A percentile compares a stretch with the other conserved stretches of the same genome.
Evolutionary conservation across 2,797 vertebrate genomes (phyloP).

Genomic region (Sebastes miniatus): DNA sequence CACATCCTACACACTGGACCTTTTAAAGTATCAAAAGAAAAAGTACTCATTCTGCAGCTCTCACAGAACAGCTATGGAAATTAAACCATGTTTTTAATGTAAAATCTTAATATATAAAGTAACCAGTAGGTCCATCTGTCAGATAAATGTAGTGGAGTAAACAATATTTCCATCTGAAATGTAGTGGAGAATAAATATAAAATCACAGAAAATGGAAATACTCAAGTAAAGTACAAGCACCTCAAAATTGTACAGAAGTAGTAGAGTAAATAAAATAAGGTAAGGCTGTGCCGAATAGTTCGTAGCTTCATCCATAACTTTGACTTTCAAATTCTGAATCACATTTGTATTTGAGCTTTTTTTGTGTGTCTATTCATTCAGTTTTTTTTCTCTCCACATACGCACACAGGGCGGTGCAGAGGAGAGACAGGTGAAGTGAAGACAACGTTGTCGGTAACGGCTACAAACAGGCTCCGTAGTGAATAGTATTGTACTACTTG

Average conservation of each 20-base stretch:
- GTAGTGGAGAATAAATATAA: background rate
- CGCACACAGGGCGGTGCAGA: background rate
- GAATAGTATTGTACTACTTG: too few relatives aligned
- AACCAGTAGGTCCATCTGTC: background rate
- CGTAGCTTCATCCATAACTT: too few relatives aligned
- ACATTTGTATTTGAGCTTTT: too few relatives aligned
- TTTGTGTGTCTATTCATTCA: too few relatives aligned
- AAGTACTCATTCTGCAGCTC: background rate
- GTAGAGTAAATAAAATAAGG: too few relatives aligned
- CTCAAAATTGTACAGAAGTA: background rate
- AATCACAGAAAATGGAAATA: background rate
- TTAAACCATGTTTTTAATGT: background rate
- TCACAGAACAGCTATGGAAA: background rate
- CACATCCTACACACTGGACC: too few relatives aligned
- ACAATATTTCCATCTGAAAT: background rate
- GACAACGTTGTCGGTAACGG: too few relatives aligned
- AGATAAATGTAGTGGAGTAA: background rate
- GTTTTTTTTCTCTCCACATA: background rate
- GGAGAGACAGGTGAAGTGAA: background rate
- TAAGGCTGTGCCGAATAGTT: rapidly evolving
- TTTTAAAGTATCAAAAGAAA: background rate
- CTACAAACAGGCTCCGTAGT: too few relatives aligned
- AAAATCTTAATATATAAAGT: background rate
- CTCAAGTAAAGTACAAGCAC: background rate
- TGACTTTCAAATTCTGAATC: too few relatives aligned